These are phyloP conservation scores for Capreolus pygargus DNA, from an alignment of 2,113 vertebrate genomes.

Conservation along the genomic window DNA sequence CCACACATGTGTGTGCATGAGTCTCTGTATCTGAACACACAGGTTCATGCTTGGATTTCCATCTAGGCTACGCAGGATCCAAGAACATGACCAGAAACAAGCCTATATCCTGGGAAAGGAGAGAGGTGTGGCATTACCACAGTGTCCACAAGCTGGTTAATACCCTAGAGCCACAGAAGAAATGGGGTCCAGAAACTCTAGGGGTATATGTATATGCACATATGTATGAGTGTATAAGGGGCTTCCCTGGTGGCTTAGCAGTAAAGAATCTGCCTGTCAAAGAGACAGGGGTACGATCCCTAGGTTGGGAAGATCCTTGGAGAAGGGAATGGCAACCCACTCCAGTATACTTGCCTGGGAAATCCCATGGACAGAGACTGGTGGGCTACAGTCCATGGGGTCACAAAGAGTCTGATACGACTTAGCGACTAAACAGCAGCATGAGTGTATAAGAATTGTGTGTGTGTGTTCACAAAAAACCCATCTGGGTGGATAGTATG, in stretches of 20 bases:
- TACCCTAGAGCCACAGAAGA: not conserved
- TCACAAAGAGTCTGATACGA: not conserved
- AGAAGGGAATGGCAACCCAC: not conserved
- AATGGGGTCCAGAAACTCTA: not conserved
- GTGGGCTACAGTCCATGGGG: not conserved
- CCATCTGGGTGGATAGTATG: not conserved
- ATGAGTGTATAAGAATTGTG: not conserved
- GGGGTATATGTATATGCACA: rapidly evolving
- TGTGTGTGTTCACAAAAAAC: not conserved
- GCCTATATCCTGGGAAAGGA: not conserved
- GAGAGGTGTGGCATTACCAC: not conserved
- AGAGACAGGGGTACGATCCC: not conserved
- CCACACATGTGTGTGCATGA: not conserved
- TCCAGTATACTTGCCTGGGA: not conserved
- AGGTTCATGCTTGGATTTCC: not conserved
- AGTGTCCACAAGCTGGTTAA: not conserved
- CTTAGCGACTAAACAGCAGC: not conserved
- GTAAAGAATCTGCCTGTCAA: not conserved
- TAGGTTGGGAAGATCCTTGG: not conserved
- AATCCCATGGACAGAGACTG: not conserved
- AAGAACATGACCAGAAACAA: not conserved
- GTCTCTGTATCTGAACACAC: not conserved
- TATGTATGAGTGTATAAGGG: not conserved
- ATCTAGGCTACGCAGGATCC: not conserved
- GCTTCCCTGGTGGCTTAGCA: not conserved